phyloP scores from a whole-genome alignment of 1,140 invertebrate genomes.

The Mesaphorura yosii region DNA sequence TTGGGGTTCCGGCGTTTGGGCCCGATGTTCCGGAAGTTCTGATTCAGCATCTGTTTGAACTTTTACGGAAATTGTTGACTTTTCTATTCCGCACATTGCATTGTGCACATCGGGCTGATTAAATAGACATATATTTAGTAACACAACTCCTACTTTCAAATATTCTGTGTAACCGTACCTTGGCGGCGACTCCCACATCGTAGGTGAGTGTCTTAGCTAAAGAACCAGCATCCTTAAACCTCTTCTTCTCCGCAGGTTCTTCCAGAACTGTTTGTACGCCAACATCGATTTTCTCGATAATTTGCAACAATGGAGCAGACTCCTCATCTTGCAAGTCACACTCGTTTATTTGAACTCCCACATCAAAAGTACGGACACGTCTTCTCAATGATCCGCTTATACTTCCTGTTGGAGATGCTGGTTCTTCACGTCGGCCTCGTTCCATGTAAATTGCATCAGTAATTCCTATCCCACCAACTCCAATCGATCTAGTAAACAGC shows the following conservation, averaged over 20 bases:
- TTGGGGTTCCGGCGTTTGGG: too few species aligned
- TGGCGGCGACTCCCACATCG: too few species aligned
- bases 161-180: too few species aligned
- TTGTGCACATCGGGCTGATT: background rate
- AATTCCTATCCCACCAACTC: constrained; percentile 15
- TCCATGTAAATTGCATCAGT: constrained; percentile 20
- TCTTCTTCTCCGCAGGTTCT: too few species aligned
- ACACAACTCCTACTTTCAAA: too few species aligned
- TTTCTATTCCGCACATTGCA: too few species aligned
- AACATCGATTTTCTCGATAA: constrained; percentile 34
- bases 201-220: too few species aligned
- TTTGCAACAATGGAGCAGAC: constrained; percentile 25
- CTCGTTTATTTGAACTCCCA: constrained; percentile 30
- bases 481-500: constrained; percentile 17
- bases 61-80: too few species aligned
- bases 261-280: constrained; percentile 34
- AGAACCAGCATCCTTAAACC: too few species aligned
- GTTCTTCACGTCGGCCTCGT: constrained; percentile 15
- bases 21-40: too few species aligned
- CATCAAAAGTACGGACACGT: constrained; percentile 26
- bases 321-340: background rate
- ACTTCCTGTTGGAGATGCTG: constrained; percentile 22
- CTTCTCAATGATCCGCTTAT: constrained; percentile 17
- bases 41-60: too few species aligned
- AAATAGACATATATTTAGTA: too few species aligned